Conservation (phyloP, 2,888 invertebrate genomes). For the Drosophila austrosaltans region DNA sequence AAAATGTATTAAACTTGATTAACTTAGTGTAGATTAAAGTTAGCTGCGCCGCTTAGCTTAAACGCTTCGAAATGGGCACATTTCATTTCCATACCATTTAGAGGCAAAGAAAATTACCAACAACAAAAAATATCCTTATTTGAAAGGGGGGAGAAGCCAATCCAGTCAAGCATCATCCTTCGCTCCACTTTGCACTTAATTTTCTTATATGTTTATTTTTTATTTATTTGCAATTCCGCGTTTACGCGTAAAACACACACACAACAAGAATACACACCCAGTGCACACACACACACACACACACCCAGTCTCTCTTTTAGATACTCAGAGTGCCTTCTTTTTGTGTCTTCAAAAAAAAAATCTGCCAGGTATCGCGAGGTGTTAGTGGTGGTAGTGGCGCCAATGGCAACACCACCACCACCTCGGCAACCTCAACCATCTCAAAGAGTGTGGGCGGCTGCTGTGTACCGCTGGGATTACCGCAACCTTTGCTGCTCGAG, state of each 20-base stretch:
- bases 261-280: constrained; percentile 24
- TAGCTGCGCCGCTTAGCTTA: constrained; percentile 43
- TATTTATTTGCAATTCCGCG: constrained; percentile 64
- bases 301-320: constrained; percentile 4
- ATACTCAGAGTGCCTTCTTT: constrained; percentile 9
- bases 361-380: constrained; percentile 54
- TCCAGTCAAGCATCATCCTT: constrained; percentile 43
- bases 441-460: constrained; percentile 73
- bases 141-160: not conserved
- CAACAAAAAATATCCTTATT: not conserved
- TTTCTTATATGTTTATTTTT: constrained; percentile 68
- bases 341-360: constrained; percentile 33
- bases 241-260: constrained; percentile 30
- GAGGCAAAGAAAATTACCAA: constrained; percentile 26
- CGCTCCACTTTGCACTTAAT: constrained; percentile 71
- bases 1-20: not conserved
- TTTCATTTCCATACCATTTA: constrained; percentile 64
- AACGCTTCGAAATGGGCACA: constrained; percentile 47
- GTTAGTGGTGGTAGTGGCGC: constrained; percentile 51
- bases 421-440: constrained; percentile 17
- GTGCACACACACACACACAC: constrained; percentile 29
- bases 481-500: constrained; percentile 89
- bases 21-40: constrained; percentile 13
- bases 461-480: constrained; percentile 86
- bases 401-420: constrained; percentile 1